Evolutionary conservation across 2,113 vertebrate species (phyloP), one percentile per base, ranked within the genome.

Genomic region (Copsychus sechellarum): DNA sequence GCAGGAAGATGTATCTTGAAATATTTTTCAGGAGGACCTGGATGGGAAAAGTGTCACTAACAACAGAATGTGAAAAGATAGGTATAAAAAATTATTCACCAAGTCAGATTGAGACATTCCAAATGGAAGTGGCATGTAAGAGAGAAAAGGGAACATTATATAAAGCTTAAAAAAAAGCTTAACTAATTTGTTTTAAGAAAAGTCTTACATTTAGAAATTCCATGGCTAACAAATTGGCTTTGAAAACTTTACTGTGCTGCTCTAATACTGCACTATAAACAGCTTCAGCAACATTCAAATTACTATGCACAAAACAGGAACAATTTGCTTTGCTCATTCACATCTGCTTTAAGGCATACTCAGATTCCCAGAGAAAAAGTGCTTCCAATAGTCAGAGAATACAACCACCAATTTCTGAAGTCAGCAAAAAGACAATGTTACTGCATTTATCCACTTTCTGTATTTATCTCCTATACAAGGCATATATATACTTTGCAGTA

Each of bases 91-190:
- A 24, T 62, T 90, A 92, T 95, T 94, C 92, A 90, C 85, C 76
- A 48, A 86, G 86, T 94, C 85, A 94, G 79, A 91, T 81, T 88
- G 85, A 94, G 67, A 95, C 33, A 80, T 80, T 91, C 81, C 85
- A 83, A 90, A 81, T 64, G 40, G 58, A 94, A 94, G 82, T 70
- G 71, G 90, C 71, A 83, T 82, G 67, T 89, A 91, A 87, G 74
- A 95, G 61, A 91, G 70, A 90, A 90, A 76, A 90, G 51, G 57
- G 62, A 67, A 81, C 9, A 31, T 95, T 86, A 82, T 24, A 93
- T 22, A 88, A 81, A 88, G 31, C 24, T 51, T 66, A 31, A 33
- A 86, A 40, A 22, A 48, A 62, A 14, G 12, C 9, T 56, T 40
- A 88, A 79, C 21, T 67, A 14, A 64, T 48, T 67, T 78, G 28